Percentiles rank a stretch among this genome's conserved stretches.
phyloP scores from a whole-genome alignment of 2,113 vertebrate species.

The Forbesichthys papilliferus region DNA sequence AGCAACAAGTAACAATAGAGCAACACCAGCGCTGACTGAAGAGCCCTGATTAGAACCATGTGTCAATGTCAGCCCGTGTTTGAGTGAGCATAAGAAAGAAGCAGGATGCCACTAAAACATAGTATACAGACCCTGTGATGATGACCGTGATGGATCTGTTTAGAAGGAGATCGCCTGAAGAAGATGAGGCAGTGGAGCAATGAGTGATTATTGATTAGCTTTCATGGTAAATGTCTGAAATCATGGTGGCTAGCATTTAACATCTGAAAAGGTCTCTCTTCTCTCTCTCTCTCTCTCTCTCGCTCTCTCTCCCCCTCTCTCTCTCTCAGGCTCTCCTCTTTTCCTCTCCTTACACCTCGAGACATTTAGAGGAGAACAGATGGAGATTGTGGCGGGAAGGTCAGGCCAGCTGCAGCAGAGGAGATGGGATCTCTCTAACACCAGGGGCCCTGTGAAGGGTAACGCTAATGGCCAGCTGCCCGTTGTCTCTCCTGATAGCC shows the following conservation, averaged over 20 bases:
- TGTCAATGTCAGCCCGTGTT: background rate
- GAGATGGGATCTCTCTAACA: conserved; percentile 61
- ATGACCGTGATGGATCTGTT: conserved; percentile 6
- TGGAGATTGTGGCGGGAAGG: conserved; percentile 59
- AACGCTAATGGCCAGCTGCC: conserved; percentile 52
- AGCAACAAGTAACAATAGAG: conserved; percentile 14
- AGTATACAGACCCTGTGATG: background rate
- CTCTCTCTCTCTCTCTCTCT: background rate
- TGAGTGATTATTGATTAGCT: background rate
- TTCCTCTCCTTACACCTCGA: conserved; percentile 40
- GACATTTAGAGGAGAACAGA: conserved; percentile 68
- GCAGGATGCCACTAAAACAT: conserved; percentile 17
- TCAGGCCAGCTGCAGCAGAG: conserved; percentile 60
- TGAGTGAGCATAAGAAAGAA: background rate
- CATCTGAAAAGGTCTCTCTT: background rate
- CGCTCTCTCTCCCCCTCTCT: background rate
- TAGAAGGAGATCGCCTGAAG: conserved; percentile 27
- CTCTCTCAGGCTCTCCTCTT: background rate
- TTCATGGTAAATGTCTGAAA: conserved; percentile 34
- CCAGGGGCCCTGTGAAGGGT: conserved; percentile 55
- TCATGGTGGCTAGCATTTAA: conserved; percentile 22
- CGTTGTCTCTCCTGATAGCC: conserved; percentile 35
- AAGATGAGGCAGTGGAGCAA: conserved; percentile 38
- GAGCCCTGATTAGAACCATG: conserved; percentile 13
- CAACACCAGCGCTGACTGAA: conserved; percentile 1